These are phyloP conservation scores for Nebria brevicollis DNA, from an alignment of 2,888 invertebrate species.

Conservation along the genomic window DNA sequence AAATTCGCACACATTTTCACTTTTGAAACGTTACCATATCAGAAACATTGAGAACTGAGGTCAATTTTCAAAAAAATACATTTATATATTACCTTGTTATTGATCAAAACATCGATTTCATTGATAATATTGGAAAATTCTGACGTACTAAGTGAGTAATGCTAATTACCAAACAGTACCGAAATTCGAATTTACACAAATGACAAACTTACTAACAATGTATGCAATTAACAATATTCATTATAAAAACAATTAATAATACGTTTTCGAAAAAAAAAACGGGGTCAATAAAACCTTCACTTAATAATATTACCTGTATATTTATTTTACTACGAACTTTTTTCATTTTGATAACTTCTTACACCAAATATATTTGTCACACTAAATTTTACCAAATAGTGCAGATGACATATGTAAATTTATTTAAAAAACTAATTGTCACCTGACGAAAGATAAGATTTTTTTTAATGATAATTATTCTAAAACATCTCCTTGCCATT, in stretches of 20 bases:
- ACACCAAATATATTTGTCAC: not conserved
- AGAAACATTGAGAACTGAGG: not conserved
- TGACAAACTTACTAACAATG: not conserved
- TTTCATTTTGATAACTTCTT: not conserved
- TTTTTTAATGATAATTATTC: not conserved
- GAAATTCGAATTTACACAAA: not conserved
- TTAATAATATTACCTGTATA: constrained; percentile 7
- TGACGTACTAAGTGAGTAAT: not conserved
- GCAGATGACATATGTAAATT: not conserved
- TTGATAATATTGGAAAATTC: not conserved
- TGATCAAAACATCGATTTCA: not conserved
- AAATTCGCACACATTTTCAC: too few relatives aligned
- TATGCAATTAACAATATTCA: not conserved
- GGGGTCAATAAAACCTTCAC: not conserved
- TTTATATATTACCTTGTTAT: not conserved
- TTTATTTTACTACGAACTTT: not conserved
- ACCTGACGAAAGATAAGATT: not conserved
- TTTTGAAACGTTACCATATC: too few relatives aligned
- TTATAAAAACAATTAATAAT: too few relatives aligned
- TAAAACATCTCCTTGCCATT: not conserved
- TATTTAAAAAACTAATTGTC: not conserved
- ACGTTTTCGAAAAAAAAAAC: too few relatives aligned
- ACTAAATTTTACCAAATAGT: not conserved
- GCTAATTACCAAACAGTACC: not conserved
- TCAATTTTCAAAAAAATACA: not conserved